Evolutionary conservation across 2,113 vertebrate species (phyloP).

Genomic region (Indicator indicator): DNA sequence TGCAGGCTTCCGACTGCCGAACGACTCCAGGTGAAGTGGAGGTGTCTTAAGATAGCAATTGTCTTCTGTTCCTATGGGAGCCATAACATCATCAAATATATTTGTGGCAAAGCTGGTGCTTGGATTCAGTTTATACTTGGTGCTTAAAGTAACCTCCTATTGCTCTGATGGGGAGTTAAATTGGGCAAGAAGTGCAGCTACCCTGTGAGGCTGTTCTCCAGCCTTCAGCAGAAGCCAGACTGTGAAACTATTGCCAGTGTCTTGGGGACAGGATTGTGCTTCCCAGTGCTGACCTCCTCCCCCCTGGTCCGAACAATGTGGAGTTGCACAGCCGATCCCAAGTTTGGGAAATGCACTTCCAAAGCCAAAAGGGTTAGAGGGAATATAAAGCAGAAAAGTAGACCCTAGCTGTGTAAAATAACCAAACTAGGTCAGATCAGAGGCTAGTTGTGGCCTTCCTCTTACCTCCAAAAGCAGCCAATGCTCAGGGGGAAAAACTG

Average conservation of each 20-base stretch:
- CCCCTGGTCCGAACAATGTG: neutral
- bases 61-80: neutral
- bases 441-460: neutral
- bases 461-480: neutral
- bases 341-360: neutral
- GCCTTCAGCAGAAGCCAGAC: neutral
- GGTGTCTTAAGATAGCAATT: neutral
- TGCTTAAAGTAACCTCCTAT: neutral
- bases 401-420: neutral
- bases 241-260: fast-evolving
- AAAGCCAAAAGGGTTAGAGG: neutral
- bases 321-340: neutral
- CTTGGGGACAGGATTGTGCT: neutral
- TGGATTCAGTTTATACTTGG: neutral
- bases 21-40: neutral
- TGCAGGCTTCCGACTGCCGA: neutral
- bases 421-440: neutral
- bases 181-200: neutral
- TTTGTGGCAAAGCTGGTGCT: neutral
- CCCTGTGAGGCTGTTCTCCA: neutral
- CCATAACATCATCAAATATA: neutral
- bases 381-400: neutral
- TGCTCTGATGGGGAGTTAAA: neutral
- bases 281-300: neutral
- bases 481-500: neutral